Percentiles rank a stretch among this genome's conserved stretches.
These are phyloP conservation scores for Diglossa cyanea DNA, from an alignment of 2,797 vertebrate genomes.

Conservation along the genomic window DNA sequence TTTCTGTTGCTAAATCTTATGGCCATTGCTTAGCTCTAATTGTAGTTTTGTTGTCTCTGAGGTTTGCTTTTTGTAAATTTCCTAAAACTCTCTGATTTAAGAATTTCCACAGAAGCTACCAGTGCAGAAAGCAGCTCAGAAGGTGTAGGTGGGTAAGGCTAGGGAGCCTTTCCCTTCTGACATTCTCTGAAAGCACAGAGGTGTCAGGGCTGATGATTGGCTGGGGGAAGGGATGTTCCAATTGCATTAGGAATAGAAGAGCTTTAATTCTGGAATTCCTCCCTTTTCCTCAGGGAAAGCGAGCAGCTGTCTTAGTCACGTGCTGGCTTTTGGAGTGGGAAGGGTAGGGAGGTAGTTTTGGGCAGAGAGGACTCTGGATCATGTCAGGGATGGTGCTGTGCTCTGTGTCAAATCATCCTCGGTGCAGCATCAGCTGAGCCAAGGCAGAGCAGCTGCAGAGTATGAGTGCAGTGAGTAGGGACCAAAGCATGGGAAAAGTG, in stretches of 20 bases:
- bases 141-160: no score
- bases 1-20: not conserved
- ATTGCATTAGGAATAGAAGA: not conserved
- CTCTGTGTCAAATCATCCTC: not conserved
- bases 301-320: not conserved
- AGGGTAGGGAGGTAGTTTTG: not conserved
- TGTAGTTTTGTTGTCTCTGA: not conserved
- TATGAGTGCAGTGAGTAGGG: not conserved
- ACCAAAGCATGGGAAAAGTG: not conserved
- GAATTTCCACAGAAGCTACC: not conserved
- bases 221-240: not conserved
- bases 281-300: not conserved
- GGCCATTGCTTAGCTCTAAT: not conserved
- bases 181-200: not conserved
- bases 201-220: accelerated
- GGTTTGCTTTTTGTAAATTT: not conserved
- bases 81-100: not conserved
- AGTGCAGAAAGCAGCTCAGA: not conserved
- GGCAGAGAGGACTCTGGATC: not conserved
- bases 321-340: not conserved
- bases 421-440: not conserved
- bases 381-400: not conserved
- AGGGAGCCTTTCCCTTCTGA: not conserved
- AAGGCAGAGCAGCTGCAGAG: not conserved
- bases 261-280: not conserved